Conservation (phyloP, 1,140 invertebrate species). For the Drosophila ananassae region DNA sequence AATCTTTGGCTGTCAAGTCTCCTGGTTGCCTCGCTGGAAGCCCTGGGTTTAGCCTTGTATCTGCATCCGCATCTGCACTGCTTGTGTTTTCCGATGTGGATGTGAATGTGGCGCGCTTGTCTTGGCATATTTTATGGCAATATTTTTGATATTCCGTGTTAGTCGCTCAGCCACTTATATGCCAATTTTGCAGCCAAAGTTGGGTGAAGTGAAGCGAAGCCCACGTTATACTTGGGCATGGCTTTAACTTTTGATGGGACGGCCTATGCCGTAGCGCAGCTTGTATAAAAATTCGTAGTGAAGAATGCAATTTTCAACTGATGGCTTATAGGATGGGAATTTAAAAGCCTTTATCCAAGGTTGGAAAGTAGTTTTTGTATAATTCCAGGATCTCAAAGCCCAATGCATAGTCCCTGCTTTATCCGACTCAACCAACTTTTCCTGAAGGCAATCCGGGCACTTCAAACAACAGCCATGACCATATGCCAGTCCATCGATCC, state of each 20-base stretch:
- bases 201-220: slow-evolving; percentile 42
- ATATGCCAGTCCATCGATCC: slow-evolving; percentile 42
- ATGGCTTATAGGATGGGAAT: neutral
- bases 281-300: neutral
- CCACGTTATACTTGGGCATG: neutral
- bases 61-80: slow-evolving; percentile 26
- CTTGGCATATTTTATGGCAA: slow-evolving; percentile 72
- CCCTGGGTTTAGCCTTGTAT: neutral
- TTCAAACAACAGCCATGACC: slow-evolving; percentile 17
- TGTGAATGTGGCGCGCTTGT: slow-evolving; percentile 36
- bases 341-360: neutral
- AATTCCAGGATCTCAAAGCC: neutral
- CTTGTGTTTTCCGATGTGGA: slow-evolving; percentile 14
- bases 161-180: slow-evolving; percentile 58
- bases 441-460: slow-evolving; percentile 1
- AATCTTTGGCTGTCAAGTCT: slow-evolving; percentile 71
- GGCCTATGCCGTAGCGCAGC: neutral
- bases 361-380: neutral
- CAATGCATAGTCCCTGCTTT: slow-evolving; percentile 2
- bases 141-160: slow-evolving; percentile 71
- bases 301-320: neutral
- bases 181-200: slow-evolving; percentile 55
- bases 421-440: neutral
- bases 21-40: slow-evolving; percentile 12
- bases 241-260: slow-evolving; percentile 41